Conservation (phyloP, 2,888 invertebrate species). For the Megastigmus dorsalis region DNA sequence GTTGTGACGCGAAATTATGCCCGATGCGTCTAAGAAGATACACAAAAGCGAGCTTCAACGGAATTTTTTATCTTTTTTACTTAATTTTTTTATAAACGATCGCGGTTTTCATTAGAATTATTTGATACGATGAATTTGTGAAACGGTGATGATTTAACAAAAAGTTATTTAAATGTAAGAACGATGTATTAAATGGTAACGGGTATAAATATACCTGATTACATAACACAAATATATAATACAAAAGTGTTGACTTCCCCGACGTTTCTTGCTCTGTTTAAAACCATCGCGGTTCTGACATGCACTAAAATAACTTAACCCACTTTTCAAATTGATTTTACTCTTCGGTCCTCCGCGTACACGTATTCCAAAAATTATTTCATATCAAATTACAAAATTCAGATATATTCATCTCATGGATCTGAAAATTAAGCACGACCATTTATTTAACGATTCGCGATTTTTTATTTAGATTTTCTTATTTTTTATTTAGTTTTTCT, state of each 20-base stretch:
- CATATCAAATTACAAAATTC: no score
- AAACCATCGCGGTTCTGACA: slow-evolving; percentile 19
- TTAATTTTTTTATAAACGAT: neutral
- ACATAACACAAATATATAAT: slow-evolving; percentile 8
- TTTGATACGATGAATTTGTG: neutral
- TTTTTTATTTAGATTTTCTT: neutral
- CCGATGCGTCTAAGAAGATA: slow-evolving; percentile 43
- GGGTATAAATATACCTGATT: neutral
- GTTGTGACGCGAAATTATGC: slow-evolving; percentile 72
- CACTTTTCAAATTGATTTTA: slow-evolving; percentile 25
- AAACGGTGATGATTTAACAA: no score
- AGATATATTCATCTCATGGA: no score
- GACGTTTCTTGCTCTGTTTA: slow-evolving; percentile 28
- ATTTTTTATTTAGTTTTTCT: neutral
- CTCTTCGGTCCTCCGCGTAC: neutral
- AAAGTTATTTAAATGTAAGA: no score
- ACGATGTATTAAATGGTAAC: neutral
- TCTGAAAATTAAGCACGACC: no score
- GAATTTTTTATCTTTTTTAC: no score
- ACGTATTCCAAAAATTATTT: neutral
- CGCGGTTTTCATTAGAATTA: no score
- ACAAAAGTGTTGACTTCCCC: slow-evolving; percentile 55
- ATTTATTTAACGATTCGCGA: no score
- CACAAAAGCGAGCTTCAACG: slow-evolving; percentile 5
- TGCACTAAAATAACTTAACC: slow-evolving; percentile 44